Evolutionary conservation across 23 tunicate genomes (phyloP).

Genomic region (Trididemnum miniatum): DNA sequence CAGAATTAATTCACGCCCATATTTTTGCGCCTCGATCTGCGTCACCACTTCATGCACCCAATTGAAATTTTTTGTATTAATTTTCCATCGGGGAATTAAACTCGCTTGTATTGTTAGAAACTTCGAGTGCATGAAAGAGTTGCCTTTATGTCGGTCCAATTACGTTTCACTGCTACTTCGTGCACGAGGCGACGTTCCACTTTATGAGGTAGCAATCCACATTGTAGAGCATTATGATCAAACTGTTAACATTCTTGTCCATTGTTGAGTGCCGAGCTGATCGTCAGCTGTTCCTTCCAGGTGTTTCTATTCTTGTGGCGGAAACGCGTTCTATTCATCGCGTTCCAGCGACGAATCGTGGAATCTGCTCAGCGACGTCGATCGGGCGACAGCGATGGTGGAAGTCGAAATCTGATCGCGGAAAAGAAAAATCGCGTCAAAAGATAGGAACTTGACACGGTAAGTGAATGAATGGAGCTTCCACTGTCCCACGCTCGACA

Average conservation of each 20-base stretch:
- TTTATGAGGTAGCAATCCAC: too few relatives aligned
- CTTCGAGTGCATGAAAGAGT: too few relatives aligned
- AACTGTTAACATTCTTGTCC: neutral
- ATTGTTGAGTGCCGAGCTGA: neutral
- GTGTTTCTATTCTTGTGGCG: neutral
- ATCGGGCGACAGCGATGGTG: neutral
- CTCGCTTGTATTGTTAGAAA: too few relatives aligned
- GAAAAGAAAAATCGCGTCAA: neutral
- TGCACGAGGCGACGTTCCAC: too few relatives aligned
- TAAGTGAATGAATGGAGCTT: neutral
- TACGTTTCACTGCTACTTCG: too few relatives aligned
- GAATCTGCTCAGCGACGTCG: conserved; percentile 7
- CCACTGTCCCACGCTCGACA: neutral
- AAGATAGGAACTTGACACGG: neutral
- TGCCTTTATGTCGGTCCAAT: too few relatives aligned
- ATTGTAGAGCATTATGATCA: neutral
- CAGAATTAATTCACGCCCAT: too few relatives aligned
- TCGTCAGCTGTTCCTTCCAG: conserved; percentile 18
- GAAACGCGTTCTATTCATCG: neutral
- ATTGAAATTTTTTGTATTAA: too few relatives aligned
- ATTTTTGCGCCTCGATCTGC: too few relatives aligned
- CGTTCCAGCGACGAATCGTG: neutral
- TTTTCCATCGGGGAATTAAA: too few relatives aligned
- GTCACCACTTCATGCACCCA: too few relatives aligned
- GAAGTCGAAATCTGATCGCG: neutral